Base-by-base conservation (phyloP, 2,888 invertebrate species). In the Theretra japonica region DNA sequence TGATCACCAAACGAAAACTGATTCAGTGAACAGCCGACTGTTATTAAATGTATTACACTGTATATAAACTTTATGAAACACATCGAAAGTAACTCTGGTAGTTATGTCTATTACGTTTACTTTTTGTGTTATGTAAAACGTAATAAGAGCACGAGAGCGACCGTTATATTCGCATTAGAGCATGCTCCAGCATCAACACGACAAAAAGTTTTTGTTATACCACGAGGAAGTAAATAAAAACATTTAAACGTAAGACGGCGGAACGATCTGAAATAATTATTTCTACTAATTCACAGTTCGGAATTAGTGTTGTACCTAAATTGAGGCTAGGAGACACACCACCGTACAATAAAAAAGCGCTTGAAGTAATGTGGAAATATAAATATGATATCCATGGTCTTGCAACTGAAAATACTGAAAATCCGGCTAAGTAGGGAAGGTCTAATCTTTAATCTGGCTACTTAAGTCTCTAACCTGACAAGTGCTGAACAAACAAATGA, bases 61-160 rank as follows among this genome's bases (percentile, higher is more conserved):
- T 23, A 71, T 25, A 65, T 41, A 21, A 21, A 65, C 48, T 65
- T 48, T 17, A 65, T 48, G 48, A 48, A 65, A 48, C 19, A 62
- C 19, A 50, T 60, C n/a, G 41, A 60, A 33, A 70, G 41, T 70
- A 59, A 53, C 1, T 48, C 59, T 25, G 7, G 25, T 70, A 19
- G 25, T 59, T 59, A 58, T 70, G 21, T 59, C 70, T 70, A 48
- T n/a, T 15, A 69, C 30, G 57, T 57, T 57, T 57, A 65, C 48
- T 48, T 65, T 65, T 82, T 80, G 72, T 78, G 79, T 86, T 82
- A 84, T 79, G 80, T 83, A 84, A 84, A 81, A 77, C 71, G 74
- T 76, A 80, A 48, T 15, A 80, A 79, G 77, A 79, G 79, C 80
- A 75, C 73, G 74, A 73, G 57, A 70, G 73, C 74, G 70, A 80